phyloP scores from a whole-genome alignment of 2,113 vertebrate genomes.

The Daboia siamensis region DNA sequence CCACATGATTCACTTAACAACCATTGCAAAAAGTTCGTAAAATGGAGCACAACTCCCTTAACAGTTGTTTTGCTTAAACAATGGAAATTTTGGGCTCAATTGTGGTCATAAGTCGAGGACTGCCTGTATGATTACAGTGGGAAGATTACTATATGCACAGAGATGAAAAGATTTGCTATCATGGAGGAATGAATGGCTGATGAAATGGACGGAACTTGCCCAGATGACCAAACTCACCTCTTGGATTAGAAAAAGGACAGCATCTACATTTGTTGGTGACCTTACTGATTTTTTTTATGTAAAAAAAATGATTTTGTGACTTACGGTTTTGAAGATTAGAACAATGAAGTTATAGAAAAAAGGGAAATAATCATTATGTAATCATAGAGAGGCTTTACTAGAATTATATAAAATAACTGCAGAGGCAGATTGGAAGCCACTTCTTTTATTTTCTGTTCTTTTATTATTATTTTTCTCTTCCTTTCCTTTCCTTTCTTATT shows the following conservation, averaged over 20 bases:
- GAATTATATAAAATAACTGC: not conserved
- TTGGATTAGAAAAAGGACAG: not conserved
- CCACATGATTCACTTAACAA: no score
- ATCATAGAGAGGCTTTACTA: not conserved
- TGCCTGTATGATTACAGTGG: not conserved
- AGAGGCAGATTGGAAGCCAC: not conserved
- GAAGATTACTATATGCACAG: not conserved
- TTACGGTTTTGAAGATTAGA: not conserved
- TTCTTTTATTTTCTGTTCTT: not conserved
- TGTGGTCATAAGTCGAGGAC: not conserved
- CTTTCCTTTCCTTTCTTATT: not conserved
- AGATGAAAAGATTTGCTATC: not conserved
- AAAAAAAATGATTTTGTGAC: not conserved
- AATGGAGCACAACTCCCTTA: not conserved
- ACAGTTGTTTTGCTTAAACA: not conserved
- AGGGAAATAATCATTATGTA: not conserved
- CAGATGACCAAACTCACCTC: not conserved
- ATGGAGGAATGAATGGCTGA: not conserved
- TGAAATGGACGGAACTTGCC: not conserved
- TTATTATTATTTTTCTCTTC: not conserved
- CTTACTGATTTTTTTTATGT: not conserved
- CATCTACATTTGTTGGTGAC: not conserved
- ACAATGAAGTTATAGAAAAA: not conserved
- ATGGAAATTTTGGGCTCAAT: not conserved
- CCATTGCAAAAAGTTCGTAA: not conserved